phyloP scores from a whole-genome alignment of 2,113 vertebrate species.

The Ptilonorhynchus violaceus region DNA sequence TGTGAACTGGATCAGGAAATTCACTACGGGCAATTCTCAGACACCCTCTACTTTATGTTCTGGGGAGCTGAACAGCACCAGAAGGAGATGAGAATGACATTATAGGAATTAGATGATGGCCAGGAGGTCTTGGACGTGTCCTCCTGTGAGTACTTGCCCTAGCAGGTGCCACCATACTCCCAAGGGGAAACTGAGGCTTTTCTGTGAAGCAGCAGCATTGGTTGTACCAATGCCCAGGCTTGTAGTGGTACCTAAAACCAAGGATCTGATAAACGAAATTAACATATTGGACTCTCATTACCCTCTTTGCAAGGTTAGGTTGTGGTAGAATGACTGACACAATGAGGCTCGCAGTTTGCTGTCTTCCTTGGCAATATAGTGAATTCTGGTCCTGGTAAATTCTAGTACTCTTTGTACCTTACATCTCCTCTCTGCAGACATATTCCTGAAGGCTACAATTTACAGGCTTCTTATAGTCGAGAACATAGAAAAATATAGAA shows the following conservation, averaged over 20 bases:
- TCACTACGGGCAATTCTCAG: not conserved
- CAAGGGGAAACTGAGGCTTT: not conserved
- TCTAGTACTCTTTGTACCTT: not conserved
- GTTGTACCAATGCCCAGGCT: not conserved
- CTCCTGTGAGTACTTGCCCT: not conserved
- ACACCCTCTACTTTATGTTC: not conserved
- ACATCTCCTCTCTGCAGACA: not conserved
- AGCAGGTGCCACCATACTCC: fast-evolving
- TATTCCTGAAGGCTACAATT: not conserved
- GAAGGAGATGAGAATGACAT: not conserved
- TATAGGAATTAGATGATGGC: not conserved
- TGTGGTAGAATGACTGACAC: not conserved
- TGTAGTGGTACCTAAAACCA: not conserved
- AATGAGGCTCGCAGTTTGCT: not conserved
- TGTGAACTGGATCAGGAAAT: not conserved
- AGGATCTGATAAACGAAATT: not conserved
- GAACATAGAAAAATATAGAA: not conserved
- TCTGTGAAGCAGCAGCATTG: not conserved
- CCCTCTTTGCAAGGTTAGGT: not conserved
- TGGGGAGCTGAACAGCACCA: not conserved
- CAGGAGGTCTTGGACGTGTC: not conserved
- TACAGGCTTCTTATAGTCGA: not conserved
- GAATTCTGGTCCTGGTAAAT: not conserved
- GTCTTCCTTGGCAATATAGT: not conserved
- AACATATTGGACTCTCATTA: not conserved